These are phyloP conservation scores for Anableps anableps DNA, from an alignment of 2,797 vertebrate genomes.

Conservation along the genomic window DNA sequence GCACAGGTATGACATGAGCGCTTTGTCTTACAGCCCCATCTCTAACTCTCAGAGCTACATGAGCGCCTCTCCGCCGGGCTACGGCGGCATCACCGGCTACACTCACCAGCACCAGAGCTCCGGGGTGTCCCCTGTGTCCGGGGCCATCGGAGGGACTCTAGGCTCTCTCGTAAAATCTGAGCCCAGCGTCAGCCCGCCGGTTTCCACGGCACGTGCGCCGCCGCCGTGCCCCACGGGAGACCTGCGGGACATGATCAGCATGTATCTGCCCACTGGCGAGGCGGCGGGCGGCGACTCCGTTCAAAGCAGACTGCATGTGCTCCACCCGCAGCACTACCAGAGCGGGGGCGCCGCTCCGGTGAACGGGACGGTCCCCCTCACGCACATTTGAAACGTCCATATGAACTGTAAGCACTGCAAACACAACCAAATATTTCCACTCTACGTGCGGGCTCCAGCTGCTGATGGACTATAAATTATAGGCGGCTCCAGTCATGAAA, in stretches of 20 bases:
- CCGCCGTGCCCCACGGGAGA: slow-evolving; percentile 89
- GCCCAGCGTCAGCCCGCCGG: slow-evolving; percentile 91
- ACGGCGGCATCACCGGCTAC: slow-evolving; percentile 90
- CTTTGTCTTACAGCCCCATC: slow-evolving; percentile 92
- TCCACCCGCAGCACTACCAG: slow-evolving; percentile 94
- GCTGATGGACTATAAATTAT: slow-evolving; percentile 82
- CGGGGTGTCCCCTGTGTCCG: slow-evolving; percentile 85
- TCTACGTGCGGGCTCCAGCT: slow-evolving; percentile 59
- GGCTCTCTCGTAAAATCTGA: slow-evolving; percentile 94
- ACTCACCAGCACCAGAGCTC: slow-evolving; percentile 85
- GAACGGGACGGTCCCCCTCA: slow-evolving; percentile 94
- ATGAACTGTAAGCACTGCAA: slow-evolving; percentile 55
- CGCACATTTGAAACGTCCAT: slow-evolving; percentile 78
- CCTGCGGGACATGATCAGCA: slow-evolving; percentile 98
- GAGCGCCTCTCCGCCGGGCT: slow-evolving; percentile 93
- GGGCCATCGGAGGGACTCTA: slow-evolving; percentile 87
- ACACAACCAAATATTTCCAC: slow-evolving; percentile 80
- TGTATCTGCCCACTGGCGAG: slow-evolving; percentile 88
- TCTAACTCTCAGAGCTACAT: slow-evolving; percentile 95
- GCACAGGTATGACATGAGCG: slow-evolving; percentile 93
- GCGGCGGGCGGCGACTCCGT: slow-evolving; percentile 83
- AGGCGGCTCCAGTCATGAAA: slow-evolving; percentile 76
- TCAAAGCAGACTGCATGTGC: slow-evolving; percentile 92
- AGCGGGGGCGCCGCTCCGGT: slow-evolving; percentile 86
- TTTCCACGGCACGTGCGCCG: slow-evolving; percentile 84